Evolutionary conservation across 2,797 vertebrate species (phyloP), one percentile per base, ranked within the genome.

Genomic region (Sebastes matsubarae): DNA sequence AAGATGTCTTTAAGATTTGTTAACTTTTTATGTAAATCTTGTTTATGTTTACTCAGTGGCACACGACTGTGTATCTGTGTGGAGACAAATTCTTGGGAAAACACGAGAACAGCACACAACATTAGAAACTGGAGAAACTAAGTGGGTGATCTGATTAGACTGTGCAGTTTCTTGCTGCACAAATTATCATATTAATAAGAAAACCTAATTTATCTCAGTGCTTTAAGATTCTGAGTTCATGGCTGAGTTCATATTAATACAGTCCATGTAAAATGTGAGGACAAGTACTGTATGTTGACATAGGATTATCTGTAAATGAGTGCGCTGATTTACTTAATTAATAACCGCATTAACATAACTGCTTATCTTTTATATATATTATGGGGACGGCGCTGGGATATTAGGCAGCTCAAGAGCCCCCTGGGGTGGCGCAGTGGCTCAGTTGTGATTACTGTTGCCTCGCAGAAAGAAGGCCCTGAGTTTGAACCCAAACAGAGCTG

Each of bases 151-250:
- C 80, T 89, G 77, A 88, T 73, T 81, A 75, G 67, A 58, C 66
- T 85, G 63, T 67, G n/a, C 67, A 81, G 68, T 74, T 81, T 87
- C 54, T 82, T 81, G 81, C 79, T 76, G 87, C 81, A 89, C 75
- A 87, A 85, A 91, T 91, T 87, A 90, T 86, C 89, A 89, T 90
- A 88, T 88, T 86, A 91, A 91, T 87, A 84, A 83, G 76, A 83
- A 88, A 90, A 79, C 59, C 66, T 74, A 70, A 90, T 91, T 92
- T 90, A 84, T 69, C 64, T 80, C 58, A 5, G 42, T 84, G 73
- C 72, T 68, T 77, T 76, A 69, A 42, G 50, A 86, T 81, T 89
- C 52, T 36, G 57, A 66, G 80, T 88, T 72, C 76, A 80, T 83
- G 76, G 50, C 79, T 74, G 74, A 75, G 75, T 83, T 88, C 34